These are phyloP conservation scores for Oreochromis mossambicus DNA, from an alignment of 2,797 vertebrate species.

Conservation along the genomic window DNA sequence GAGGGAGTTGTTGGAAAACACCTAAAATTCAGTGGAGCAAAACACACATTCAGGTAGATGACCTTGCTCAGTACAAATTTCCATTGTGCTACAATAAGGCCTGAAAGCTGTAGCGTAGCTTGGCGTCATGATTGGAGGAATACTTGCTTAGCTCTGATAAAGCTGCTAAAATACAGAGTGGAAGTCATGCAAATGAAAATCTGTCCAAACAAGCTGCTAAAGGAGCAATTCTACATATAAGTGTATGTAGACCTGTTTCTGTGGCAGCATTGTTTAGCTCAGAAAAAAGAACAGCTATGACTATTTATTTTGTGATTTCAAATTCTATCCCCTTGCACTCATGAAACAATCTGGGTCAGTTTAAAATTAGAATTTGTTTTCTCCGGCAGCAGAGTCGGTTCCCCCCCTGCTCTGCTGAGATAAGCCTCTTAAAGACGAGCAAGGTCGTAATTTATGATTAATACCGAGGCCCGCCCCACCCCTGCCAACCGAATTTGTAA, in stretches of 20 bases:
- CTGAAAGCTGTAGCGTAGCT: not conserved
- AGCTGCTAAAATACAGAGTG: not conserved
- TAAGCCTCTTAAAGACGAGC: conserved; percentile 61
- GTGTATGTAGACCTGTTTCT: not conserved
- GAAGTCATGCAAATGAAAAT: not conserved
- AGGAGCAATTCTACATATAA: not conserved
- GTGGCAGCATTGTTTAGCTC: not conserved
- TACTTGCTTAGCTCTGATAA: not conserved
- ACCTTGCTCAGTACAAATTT: not conserved
- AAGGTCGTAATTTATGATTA: conserved; percentile 43
- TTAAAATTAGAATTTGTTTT: conserved; percentile 47
- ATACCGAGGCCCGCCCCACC: not conserved
- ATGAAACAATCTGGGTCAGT: conserved; percentile 51
- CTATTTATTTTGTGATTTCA: not conserved
- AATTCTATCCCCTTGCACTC: not conserved
- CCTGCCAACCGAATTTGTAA: conserved; percentile 12
- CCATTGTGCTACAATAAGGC: not conserved
- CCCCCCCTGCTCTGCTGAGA: conserved; percentile 47
- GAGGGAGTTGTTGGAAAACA: not conserved
- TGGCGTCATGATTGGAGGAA: fast-evolving
- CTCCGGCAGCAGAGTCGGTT: conserved; percentile 16
- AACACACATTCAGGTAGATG: not conserved
- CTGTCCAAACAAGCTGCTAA: not conserved
- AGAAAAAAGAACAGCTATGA: conserved; percentile 8
- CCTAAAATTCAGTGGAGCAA: not conserved